Conservation (phyloP, 2,797 vertebrate genomes). For the Oreonectes daqikongensis region DNA sequence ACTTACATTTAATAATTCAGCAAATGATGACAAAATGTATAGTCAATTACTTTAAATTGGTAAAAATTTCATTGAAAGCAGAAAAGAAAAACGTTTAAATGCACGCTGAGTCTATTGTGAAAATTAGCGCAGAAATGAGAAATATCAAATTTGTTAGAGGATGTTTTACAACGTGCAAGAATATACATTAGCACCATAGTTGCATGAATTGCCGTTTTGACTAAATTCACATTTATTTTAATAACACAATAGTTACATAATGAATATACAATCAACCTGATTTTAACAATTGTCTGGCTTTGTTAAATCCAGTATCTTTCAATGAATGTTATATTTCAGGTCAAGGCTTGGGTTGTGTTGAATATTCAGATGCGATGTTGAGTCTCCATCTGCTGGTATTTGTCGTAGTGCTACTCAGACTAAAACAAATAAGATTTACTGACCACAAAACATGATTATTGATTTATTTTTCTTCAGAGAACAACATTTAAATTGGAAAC, state of each 20-base stretch:
- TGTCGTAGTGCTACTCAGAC: not conserved
- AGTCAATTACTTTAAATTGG: too few species aligned
- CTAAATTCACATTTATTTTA: not conserved
- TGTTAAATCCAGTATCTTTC: not conserved
- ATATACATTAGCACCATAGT: not conserved
- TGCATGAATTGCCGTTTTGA: not conserved
- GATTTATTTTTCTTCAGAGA: not conserved
- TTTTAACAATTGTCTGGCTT: not conserved
- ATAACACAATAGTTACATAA: not conserved
- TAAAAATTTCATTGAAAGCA: too few species aligned
- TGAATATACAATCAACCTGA: not conserved
- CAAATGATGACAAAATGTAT: too few species aligned
- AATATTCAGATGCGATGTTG: not conserved
- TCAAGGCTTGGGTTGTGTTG: not conserved
- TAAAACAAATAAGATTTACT: not conserved
- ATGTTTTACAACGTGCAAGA: not conserved
- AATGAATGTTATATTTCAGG: not conserved
- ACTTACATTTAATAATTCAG: too few species aligned
- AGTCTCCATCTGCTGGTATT: conserved; percentile 39
- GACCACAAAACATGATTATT: not conserved
- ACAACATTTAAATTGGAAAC: conserved; percentile 17
- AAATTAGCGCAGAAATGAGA: conserved; percentile 52
- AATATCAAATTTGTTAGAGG: not conserved
- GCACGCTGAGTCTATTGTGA: not conserved
- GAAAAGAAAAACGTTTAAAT: not conserved